Evolutionary conservation across 2,888 invertebrate genomes (phyloP).

Genomic region (Cataglyphis cursor): DNA sequence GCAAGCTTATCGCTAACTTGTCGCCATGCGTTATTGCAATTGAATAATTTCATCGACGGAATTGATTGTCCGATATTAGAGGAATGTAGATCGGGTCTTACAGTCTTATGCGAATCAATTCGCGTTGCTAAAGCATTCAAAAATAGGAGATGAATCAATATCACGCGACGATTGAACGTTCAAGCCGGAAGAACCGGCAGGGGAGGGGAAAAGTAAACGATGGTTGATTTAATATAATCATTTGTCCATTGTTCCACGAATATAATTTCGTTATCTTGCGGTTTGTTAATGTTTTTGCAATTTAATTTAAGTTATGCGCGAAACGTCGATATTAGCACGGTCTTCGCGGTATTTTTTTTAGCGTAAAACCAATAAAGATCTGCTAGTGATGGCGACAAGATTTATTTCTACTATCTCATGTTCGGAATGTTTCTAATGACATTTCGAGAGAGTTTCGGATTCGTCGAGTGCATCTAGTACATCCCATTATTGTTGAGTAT

Average conservation of each 20-base stretch:
- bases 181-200: background rate
- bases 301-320: background rate
- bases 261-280: conserved; percentile 1
- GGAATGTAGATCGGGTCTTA: background rate
- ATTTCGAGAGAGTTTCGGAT: background rate
- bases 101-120: background rate
- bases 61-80: background rate
- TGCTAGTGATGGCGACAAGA: background rate
- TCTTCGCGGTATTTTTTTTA: conserved; percentile 2
- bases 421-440: background rate
- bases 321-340: background rate
- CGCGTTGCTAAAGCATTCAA: background rate
- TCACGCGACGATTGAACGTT: background rate
- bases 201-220: background rate
- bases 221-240: background rate
- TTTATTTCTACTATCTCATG: background rate
- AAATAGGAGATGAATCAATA: conserved; percentile 43
- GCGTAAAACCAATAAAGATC: background rate
- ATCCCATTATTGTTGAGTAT: background rate
- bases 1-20: background rate
- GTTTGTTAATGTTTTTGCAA: background rate
- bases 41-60: background rate
- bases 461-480: background rate
- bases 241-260: background rate
- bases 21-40: background rate